Conservation (phyloP, 2,797 vertebrate species). For the Takifugu ocellatus region DNA sequence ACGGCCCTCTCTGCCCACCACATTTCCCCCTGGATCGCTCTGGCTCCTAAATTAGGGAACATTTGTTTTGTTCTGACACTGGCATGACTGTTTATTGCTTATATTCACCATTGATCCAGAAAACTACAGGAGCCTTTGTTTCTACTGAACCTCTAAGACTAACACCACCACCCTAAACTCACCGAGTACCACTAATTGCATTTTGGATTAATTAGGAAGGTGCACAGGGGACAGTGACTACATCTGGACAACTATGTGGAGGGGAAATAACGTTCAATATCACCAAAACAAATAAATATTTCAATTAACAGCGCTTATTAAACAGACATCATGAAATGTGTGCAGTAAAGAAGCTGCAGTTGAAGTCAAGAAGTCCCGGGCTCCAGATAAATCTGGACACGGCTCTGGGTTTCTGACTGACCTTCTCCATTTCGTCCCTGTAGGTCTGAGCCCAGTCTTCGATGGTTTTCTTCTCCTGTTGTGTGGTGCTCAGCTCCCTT, state of each 20-base stretch:
- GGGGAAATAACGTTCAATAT: too few species aligned
- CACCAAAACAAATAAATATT: too few species aligned
- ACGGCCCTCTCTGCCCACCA: conserved; percentile 45
- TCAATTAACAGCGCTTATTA: too few species aligned
- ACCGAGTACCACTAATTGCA: too few species aligned
- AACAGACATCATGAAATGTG: too few species aligned
- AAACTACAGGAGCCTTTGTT: too few species aligned
- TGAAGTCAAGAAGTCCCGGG: too few species aligned
- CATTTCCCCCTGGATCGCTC: conserved; percentile 28
- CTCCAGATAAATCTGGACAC: too few species aligned
- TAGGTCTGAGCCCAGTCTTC: conserved; percentile 88
- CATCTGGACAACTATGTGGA: background rate
- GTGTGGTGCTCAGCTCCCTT: conserved; percentile 85
- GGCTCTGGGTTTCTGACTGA: conserved; percentile 40
- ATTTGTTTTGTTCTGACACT: conserved; percentile 35
- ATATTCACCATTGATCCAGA: background rate
- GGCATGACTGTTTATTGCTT: conserved; percentile 3
- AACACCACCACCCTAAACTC: too few species aligned
- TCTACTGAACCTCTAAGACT: too few species aligned
- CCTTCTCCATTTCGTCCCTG: conserved; percentile 89
- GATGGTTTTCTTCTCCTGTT: conserved; percentile 88
- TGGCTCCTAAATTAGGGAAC: conserved; percentile 47
- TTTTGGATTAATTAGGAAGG: too few species aligned
- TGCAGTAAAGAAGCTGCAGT: too few species aligned
- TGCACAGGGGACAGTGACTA: background rate